Evolutionary conservation across 92 coral and sea anemone species (phyloP), one percentile per base, ranked within the genome.

Genomic region (Montipora capitata): DNA sequence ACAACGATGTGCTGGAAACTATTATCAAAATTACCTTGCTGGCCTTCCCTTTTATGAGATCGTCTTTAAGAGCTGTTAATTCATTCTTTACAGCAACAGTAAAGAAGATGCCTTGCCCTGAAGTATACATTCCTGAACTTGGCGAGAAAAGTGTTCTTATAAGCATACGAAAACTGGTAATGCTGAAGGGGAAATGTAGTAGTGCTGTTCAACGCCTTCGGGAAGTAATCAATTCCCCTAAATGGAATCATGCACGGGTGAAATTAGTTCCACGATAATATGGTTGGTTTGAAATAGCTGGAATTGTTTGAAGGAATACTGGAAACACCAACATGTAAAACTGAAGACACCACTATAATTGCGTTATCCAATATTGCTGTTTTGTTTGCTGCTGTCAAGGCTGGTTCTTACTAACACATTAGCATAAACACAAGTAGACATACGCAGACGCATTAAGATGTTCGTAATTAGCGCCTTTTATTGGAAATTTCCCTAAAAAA

Each of bases 1-100:
- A 85, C 87, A 85, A 85, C 56, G 91, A 91, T 86, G 94, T 86
- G 54, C 65, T 86, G 38, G 94, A 91, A 87, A 80, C 57, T 64
- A 91, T 91, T 20, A 69, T 86, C 17, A 81, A 61, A 88, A 67
- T 91, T 20, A 20, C 27, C 27, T 20, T 20, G 27, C 27, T 20
- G 27, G 27, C 27, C 27, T 20, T 20, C 75, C 94, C 94, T 52
- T 87, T 77, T 83, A 92, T 82, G 92, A 78, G 86, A 82, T 15
- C 87, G 10, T 49, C 86, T 40, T 18, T 83, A 65, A 73, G 88
- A 91, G 78, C 74, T 48, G 88, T 74, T 12, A 86, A 86, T 76
- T 59, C 68, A 12, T 85, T 85, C 57, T 91, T 85, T 75, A 90
- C 63, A 72, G 72, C 61, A 85, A 64, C 77, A 9, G 93, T 84